Evolutionary conservation across 2,797 vertebrate genomes (phyloP), one percentile per base, ranked within the genome.

Genomic region (Simalia tracyae): DNA sequence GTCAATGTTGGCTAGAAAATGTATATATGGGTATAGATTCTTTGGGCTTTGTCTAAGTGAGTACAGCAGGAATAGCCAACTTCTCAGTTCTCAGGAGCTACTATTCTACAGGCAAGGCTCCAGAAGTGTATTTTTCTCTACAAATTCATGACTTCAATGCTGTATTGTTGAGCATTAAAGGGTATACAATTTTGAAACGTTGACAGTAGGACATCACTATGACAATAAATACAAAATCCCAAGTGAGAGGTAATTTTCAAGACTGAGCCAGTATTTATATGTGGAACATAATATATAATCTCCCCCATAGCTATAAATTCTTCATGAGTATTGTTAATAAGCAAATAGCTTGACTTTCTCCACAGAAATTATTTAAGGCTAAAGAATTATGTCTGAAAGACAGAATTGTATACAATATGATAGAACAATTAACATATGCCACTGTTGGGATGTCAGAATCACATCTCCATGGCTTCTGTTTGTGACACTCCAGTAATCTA

Each of bases 1-100:
- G 88, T 46, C 91, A 46, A 59, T 68, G 89, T 93, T 92, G 92
- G 76, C 22, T 0, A 90, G 42, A 84, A 76, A 36, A 63, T 0
- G 14, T 15, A 11, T 12, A 15, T 36, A 1, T 22, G 76, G 42
- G 42, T 19, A 6, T 46, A 12, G 2, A 91, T 17, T 90, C 31
- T 87, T 91, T 54, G 54, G 56, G 19, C 31, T 24, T 36, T 84
- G 14, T 87, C 9, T 1, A 7, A 66, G 12, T 10, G 31, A 15
- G 84, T 63, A 42, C 26, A 8, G 26, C 7, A 26, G 19, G 31
- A 5, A 11, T 31, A 46, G 9, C 3, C 60, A 66, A 57, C 31
- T 17, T 57, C n/a, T 68, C 24, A 15, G 12, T 60, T 90, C 36
- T 42, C 31, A 57, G n/a, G 46, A 28, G 50, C 4, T 26, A 28